Base-by-base conservation (phyloP, 1,140 invertebrate species). In the Batillaria attramentaria region DNA sequence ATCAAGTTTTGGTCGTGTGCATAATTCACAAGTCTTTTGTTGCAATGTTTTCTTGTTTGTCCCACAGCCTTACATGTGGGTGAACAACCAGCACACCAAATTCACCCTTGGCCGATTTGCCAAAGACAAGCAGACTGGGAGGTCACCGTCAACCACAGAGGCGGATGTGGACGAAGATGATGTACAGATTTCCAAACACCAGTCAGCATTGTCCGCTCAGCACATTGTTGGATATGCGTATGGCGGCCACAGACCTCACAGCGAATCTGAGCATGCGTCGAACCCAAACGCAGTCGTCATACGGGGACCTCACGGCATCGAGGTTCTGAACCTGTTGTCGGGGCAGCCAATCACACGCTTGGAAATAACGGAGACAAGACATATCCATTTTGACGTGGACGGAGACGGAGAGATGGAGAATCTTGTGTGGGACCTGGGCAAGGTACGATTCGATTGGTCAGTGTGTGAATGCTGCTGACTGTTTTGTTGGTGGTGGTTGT, bases 211-310 rank as follows among this genome's bases (percentile, higher is more conserved):
- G 62, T 72, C 83, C 31, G 80, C 88, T 39, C 79, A 89, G 54
- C 87, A 89, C 79, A 79, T 89, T 16, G 73, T 81, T 50, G 87
- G 88, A 1, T 87, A 88, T 79, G 86, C 88, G 28, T 89, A 89
- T 81, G 89, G 89, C n/a, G 88, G 88, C 18, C 87, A 87, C 2
- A 80, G 87, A 50, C 89, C 89, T 28, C 89, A 89, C 78, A 88
- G 83, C 72, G 81, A 84, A 46, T 43, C 28, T 24, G 50, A 87
- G 79, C 87, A 88, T 72, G 79, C 87, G 6, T 35, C 75, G 24
- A 86, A 88, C 66, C 84, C 87, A 10, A 88, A 89, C 70, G 84
- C 84, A 31, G 79, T 89, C 24, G 81, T 88, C 16, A 87, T 87
- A 6, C 85, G 86, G 65, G 85, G 84, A 81, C 85, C 87, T 33